Conservation (phyloP, 2,113 vertebrate species). For the Catharus bicknelli region DNA sequence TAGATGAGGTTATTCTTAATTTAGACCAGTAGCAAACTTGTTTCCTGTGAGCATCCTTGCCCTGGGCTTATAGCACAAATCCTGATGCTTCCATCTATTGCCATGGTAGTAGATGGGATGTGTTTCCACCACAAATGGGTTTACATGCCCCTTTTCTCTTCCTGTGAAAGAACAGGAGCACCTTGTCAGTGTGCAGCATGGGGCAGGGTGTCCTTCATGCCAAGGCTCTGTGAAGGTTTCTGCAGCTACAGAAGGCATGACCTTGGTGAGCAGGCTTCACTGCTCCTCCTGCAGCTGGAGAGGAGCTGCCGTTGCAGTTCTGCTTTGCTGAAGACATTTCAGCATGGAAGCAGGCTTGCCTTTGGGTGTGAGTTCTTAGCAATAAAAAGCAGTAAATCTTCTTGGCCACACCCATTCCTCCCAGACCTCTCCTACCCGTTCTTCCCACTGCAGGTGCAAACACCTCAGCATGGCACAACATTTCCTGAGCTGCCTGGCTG, state of each 20-base stretch:
- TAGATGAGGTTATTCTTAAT: neutral
- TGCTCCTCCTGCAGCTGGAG: neutral
- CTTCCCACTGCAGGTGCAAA: fast-evolving
- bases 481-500: neutral
- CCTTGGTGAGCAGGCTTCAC: neutral
- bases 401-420: neutral
- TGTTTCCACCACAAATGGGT: neutral
- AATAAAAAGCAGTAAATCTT: neutral
- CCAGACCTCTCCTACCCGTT: neutral
- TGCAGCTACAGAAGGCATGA: neutral
- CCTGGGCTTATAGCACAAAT: neutral
- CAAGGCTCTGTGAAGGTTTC: neutral
- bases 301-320: neutral
- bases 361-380: neutral
- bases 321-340: neutral
- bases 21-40: neutral
- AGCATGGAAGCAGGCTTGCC: neutral
- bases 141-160: neutral
- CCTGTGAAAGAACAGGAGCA: neutral
- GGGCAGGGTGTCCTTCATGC: fast-evolving
- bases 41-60: neutral
- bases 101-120: neutral
- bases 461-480: neutral
- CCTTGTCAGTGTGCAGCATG: neutral
- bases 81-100: neutral